These are phyloP conservation scores for Bombus turneri DNA, from an alignment of 1,140 invertebrate species.

Conservation along the genomic window DNA sequence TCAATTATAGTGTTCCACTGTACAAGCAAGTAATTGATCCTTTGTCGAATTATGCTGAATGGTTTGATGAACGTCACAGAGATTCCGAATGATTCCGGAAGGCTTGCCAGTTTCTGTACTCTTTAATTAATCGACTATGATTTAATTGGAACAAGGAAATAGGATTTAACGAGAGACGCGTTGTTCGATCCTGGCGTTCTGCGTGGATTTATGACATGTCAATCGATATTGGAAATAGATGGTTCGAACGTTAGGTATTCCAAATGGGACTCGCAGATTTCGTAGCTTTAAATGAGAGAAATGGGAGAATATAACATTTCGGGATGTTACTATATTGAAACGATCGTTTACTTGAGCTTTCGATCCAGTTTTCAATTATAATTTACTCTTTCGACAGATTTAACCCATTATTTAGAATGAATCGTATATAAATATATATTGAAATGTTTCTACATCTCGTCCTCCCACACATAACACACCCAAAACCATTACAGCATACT, in stretches of 20 bases:
- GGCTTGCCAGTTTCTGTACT: neutral
- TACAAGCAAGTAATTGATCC: neutral
- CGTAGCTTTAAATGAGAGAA: neutral
- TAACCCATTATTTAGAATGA: neutral
- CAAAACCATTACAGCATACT: no score
- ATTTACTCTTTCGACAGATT: neutral
- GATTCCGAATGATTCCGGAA: neutral
- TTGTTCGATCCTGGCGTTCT: neutral
- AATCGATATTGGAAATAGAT: conserved; percentile 7
- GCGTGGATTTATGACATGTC: neutral
- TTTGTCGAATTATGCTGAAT: neutral
- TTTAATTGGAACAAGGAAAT: conserved; percentile 12
- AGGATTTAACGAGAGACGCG: neutral
- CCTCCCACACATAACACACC: rapidly evolving
- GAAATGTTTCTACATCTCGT: no score
- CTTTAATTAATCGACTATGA: conserved; percentile 6
- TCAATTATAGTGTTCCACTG: neutral
- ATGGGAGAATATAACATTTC: neutral
- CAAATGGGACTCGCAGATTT: neutral
- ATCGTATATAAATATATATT: no score
- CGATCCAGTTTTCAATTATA: neutral
- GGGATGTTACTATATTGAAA: neutral
- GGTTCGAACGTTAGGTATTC: neutral
- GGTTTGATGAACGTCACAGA: neutral
- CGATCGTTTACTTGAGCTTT: neutral